Percentiles rank a stretch among this genome's conserved stretches.
Evolutionary conservation across 2,888 invertebrate genomes (phyloP).

Genomic region (Oxycera nigricornis): DNA sequence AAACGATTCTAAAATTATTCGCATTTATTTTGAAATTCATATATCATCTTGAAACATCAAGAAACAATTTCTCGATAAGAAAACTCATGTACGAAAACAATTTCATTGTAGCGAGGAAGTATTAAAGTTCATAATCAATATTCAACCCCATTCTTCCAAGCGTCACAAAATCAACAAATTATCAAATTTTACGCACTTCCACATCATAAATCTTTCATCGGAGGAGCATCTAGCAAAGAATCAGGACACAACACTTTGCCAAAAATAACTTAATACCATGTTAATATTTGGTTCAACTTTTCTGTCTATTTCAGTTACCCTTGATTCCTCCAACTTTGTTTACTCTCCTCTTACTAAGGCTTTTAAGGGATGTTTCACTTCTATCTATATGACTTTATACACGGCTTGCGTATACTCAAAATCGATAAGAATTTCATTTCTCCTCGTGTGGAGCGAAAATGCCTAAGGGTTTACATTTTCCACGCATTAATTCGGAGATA

Average conservation of each 20-base stretch:
- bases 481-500: background rate
- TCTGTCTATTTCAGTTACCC: too few relatives aligned
- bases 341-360: background rate
- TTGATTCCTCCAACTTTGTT: background rate
- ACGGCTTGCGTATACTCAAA: background rate
- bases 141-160: too few relatives aligned
- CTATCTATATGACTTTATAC: background rate
- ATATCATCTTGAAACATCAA: too few relatives aligned
- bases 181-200: slow-evolving; percentile 13
- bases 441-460: background rate
- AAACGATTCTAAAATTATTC: too few relatives aligned
- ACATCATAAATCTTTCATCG: slow-evolving; percentile 25
- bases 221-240: background rate
- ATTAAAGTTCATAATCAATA: too few relatives aligned
- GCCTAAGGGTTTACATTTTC: background rate
- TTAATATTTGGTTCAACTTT: background rate
- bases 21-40: too few relatives aligned
- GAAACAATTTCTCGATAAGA: too few relatives aligned
- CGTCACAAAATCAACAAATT: too few relatives aligned
- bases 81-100: too few relatives aligned
- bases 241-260: background rate
- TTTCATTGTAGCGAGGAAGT: too few relatives aligned
- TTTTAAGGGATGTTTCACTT: background rate
- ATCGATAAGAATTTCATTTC: slow-evolving; percentile 1
- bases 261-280: slow-evolving; percentile 17